Conservation (phyloP, 92 coral and sea anemone species). For the Galaxea fascicularis region DNA sequence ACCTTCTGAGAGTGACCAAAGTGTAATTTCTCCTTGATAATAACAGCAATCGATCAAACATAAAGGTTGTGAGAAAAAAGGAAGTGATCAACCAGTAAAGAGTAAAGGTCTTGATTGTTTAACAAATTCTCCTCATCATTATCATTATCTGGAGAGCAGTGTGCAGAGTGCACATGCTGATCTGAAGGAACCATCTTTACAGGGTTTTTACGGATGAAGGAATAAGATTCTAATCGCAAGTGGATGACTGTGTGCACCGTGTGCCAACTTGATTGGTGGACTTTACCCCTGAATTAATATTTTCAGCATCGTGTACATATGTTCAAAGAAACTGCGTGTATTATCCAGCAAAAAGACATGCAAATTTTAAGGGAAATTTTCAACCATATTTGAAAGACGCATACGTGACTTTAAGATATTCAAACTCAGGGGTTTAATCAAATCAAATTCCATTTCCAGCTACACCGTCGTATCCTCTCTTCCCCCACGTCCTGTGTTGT, state of each 20-base stretch:
- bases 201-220: no score
- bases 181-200: no score
- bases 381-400: neutral
- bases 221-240: neutral
- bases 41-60: no score
- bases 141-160: no score
- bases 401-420: neutral
- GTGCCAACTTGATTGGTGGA: neutral
- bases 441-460: neutral
- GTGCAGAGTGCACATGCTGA: no score
- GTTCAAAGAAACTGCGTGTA: neutral
- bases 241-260: neutral
- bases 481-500: neutral
- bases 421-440: neutral
- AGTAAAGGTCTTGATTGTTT: no score
- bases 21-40: no score
- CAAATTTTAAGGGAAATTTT: neutral
- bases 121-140: no score
- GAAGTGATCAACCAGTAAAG: no score
- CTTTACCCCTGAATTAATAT: neutral
- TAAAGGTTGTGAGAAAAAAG: no score
- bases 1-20: no score
- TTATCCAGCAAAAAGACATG: neutral
- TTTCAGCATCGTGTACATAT: neutral
- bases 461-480: neutral